Evolutionary conservation across 2,888 invertebrate species (phyloP).

Genomic region (Glyphotaelius pellucidus): DNA sequence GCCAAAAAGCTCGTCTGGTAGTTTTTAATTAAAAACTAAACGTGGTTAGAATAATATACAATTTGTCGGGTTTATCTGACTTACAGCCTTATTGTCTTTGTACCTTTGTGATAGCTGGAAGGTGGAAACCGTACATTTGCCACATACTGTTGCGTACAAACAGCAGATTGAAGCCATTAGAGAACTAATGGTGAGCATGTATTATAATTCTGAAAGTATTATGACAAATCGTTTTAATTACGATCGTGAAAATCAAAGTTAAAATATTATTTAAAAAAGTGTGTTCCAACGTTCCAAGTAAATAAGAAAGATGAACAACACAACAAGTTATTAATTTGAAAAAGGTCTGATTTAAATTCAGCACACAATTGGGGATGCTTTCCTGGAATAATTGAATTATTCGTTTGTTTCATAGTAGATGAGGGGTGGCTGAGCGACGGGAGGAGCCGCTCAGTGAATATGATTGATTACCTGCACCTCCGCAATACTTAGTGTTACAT

Average conservation of each 20-base stretch:
- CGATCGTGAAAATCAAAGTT: not conserved
- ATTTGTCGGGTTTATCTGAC: not conserved
- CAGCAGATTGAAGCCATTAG: not conserved
- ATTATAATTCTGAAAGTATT: not conserved
- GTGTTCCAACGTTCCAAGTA: not conserved
- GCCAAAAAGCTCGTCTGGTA: not conserved
- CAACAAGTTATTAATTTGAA: not conserved
- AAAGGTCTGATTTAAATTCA: not conserved
- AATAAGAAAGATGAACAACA: not conserved
- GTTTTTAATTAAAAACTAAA: too few species aligned
- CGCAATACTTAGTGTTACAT: slow-evolving; percentile 14
- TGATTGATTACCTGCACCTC: slow-evolving; percentile 52
- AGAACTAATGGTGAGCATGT: not conserved
- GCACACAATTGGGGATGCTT: not conserved
- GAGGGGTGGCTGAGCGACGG: not conserved
- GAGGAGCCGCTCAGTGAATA: slow-evolving; percentile 41
- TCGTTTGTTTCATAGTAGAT: slow-evolving; percentile 17
- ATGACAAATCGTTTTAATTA: not conserved
- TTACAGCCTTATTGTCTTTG: not conserved
- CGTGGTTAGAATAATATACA: too few species aligned
- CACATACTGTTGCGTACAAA: not conserved
- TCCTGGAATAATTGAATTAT: not conserved
- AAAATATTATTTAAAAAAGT: not conserved
- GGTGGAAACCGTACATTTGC: not conserved
- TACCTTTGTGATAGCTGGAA: not conserved